A percentile compares a stretch with the other conserved stretches of the same genome.
Conservation (phyloP, 2,888 invertebrate genomes). For the Axea sp. region DNA sequence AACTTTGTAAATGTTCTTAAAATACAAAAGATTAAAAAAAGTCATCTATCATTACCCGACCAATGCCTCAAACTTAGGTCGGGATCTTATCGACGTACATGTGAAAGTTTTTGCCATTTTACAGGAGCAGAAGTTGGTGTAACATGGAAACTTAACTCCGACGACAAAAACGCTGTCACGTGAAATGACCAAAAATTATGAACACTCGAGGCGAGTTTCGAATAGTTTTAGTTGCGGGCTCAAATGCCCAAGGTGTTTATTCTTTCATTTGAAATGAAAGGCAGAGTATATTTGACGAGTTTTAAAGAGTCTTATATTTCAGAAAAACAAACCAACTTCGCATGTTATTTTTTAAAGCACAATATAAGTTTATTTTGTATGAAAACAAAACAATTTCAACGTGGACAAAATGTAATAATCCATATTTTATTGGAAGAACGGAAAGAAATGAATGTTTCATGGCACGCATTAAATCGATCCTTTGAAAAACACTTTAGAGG, state of each 20-base stretch:
- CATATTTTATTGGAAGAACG: no score
- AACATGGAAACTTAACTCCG: conserved; percentile 19
- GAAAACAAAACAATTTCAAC: background rate
- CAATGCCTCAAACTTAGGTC: conserved; percentile 18
- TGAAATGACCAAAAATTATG: conserved; percentile 40
- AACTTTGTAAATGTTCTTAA: background rate
- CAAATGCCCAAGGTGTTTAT: conserved; percentile 37
- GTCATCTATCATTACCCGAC: conserved; percentile 14
- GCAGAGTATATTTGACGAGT: conserved; percentile 14
- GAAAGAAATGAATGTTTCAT: no score
- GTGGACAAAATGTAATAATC: background rate
- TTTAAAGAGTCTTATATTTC: conserved; percentile 21
- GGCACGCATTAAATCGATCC: no score
- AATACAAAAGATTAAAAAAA: conserved; percentile 6
- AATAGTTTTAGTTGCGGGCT: conserved; percentile 28
- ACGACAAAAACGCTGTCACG: conserved; percentile 23
- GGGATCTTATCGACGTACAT: conserved; percentile 26
- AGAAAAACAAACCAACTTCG: conserved; percentile 9
- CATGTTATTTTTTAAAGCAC: conserved; percentile 14
- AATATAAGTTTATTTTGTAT: conserved; percentile 12
- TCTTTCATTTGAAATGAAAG: conserved; percentile 35
- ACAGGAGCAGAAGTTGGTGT: conserved; percentile 19
- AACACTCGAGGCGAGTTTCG: conserved; percentile 35
- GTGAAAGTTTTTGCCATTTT: conserved; percentile 30
- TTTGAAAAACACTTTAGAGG: no score